Evolutionary conservation across 2,888 invertebrate genomes (phyloP).

Genomic region (Gymnosoma rotundatum): DNA sequence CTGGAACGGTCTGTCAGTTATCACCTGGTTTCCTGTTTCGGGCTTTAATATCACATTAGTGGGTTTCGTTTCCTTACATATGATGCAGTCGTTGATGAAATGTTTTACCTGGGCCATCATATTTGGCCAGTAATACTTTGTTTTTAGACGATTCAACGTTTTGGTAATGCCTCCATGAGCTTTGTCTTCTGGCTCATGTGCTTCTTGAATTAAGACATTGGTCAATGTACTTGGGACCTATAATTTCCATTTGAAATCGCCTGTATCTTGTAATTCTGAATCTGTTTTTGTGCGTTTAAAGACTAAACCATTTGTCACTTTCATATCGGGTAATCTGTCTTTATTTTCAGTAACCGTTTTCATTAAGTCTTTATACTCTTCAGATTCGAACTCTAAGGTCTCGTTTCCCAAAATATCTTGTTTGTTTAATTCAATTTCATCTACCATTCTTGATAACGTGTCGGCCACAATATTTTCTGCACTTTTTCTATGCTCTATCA

Average conservation of each 20-base stretch:
- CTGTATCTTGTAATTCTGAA: background rate
- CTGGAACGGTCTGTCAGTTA: slow-evolving; percentile 55
- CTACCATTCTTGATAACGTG: slow-evolving; percentile 29
- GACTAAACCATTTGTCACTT: background rate
- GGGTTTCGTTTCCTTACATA: background rate
- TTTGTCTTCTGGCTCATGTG: slow-evolving; percentile 45
- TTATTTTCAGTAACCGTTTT: background rate
- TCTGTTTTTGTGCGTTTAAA: no score
- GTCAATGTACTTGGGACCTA: slow-evolving; percentile 41
- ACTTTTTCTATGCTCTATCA: slow-evolving; percentile 38
- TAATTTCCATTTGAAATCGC: slow-evolving; percentile 45
- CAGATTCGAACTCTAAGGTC: background rate
- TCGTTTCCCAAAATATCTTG: no score
- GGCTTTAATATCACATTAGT: slow-evolving; percentile 58
- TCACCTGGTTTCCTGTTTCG: slow-evolving; percentile 39
- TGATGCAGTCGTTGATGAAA: no score
- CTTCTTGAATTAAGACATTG: slow-evolving; percentile 18
- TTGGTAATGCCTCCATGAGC: slow-evolving; percentile 54
- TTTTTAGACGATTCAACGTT: slow-evolving; percentile 13
- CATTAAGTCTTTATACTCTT: slow-evolving; percentile 8
- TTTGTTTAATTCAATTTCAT: no score
- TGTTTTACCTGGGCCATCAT: no score
- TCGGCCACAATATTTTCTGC: slow-evolving; percentile 49
- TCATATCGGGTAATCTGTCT: slow-evolving; percentile 10
- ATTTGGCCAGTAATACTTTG: slow-evolving; percentile 31